Evolutionary conservation across 2,888 invertebrate genomes (phyloP).

Genomic region (Dysmachus trigonus): DNA sequence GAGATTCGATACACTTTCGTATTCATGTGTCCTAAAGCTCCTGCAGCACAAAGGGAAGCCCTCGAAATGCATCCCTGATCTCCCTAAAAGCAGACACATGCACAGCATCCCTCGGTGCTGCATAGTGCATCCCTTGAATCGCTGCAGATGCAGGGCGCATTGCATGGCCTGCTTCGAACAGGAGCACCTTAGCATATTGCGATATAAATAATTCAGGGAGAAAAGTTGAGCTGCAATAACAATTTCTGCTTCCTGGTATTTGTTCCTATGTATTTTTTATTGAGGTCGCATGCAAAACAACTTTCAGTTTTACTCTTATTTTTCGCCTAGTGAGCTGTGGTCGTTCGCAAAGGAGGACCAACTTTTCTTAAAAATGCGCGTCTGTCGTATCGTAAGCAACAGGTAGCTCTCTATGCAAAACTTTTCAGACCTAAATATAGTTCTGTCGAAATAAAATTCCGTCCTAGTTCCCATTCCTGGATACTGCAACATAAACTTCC

Average conservation of each 20-base stretch:
- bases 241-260: neutral
- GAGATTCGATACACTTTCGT: slow-evolving; percentile 4
- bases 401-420: neutral
- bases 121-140: neutral
- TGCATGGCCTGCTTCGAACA: neutral
- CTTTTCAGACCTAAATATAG: neutral
- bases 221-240: slow-evolving; percentile 1
- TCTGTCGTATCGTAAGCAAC: neutral
- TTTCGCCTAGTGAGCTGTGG: neutral
- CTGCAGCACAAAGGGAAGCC: neutral
- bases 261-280: neutral
- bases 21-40: slow-evolving; percentile 30
- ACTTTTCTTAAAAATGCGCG: neutral
- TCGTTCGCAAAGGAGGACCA: neutral
- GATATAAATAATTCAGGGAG: slow-evolving; percentile 30
- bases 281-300: neutral
- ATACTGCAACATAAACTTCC: neutral
- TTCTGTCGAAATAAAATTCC: neutral
- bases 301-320: neutral
- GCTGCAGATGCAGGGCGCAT: neutral
- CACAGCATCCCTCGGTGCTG: neutral
- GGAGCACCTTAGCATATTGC: neutral
- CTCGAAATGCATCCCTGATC: neutral
- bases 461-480: neutral
- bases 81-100: neutral